Evolutionary conservation across 1,140 invertebrate genomes (phyloP).

Genomic region (Phenacoccus solenopsis): DNA sequence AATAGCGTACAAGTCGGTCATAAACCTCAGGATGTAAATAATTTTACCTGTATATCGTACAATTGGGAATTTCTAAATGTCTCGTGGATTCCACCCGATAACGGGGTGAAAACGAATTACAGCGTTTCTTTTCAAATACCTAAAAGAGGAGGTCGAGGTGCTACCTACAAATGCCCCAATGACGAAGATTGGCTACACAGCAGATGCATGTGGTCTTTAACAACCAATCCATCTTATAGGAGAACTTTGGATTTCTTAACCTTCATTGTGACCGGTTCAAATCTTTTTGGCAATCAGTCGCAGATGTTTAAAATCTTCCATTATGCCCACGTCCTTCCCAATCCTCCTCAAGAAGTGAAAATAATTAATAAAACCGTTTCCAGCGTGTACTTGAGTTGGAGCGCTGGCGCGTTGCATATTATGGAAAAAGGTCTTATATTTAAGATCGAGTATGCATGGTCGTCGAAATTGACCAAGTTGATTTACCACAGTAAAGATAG

Average conservation of each 20-base stretch:
- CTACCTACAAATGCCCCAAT: not conserved
- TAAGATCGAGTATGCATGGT: constrained; percentile 33
- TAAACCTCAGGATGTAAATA: constrained; percentile 38
- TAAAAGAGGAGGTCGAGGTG: not conserved
- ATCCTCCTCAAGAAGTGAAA: constrained; percentile 34
- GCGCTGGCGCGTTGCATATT: constrained; percentile 40
- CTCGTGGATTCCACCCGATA: constrained; percentile 42
- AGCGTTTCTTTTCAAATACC: constrained; percentile 22
- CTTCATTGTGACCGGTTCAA: constrained; percentile 40
- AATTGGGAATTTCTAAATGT: constrained; percentile 53
- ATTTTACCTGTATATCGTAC: constrained; percentile 48
- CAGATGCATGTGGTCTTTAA: constrained; percentile 36
- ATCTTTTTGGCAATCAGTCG: constrained; percentile 39
- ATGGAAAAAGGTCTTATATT: constrained; percentile 45
- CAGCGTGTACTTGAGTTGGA: constrained; percentile 46
- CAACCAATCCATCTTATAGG: constrained; percentile 44
- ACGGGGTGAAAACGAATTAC: constrained; percentile 42
- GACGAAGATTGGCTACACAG: not conserved
- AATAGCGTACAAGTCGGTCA: constrained; percentile 41
- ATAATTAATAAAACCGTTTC: constrained; percentile 41
- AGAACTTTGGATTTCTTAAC: constrained; percentile 41
- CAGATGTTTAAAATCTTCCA: constrained; percentile 44
- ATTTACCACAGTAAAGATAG: too few relatives aligned
- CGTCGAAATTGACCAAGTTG: not conserved
- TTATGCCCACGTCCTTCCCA: constrained; percentile 39